Evolutionary conservation across 2,888 invertebrate genomes (phyloP), one percentile per base, ranked within the genome.

Genomic region (Athripsodes cinereus): DNA sequence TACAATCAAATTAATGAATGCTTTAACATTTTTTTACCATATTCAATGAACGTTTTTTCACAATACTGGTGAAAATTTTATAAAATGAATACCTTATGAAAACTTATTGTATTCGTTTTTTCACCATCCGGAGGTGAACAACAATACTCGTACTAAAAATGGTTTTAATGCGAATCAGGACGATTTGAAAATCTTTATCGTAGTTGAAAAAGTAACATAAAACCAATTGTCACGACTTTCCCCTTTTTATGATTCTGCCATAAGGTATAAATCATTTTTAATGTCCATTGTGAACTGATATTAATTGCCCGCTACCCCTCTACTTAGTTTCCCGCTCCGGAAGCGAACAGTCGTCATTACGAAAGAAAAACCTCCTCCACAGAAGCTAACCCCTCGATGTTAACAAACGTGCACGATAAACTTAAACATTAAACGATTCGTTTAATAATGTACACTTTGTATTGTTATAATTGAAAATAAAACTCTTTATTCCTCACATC

Each of bases 191-290:
- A 40, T 40, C 40, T 40, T 40, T 40, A 40, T 40, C 13, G 40
- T 13, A n/a, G 13, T 40, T 16, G 40, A 40, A 40, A 40, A 40
- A 40, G 40, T 40, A 40, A 51, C 47, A 57, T 51, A 57, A 51
- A 57, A 46, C 57, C 57, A 18, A 57, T 44, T 52, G 52, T 58
- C 55, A 55, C 47, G 55, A 55, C 40, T 52, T 52, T 55, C 52
- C 52, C 59, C 52, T 51, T 52, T 54, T 22, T 26, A 22, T 35
- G 53, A 22, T 34, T 20, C 40, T 40, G 26, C 57, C 50, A 40
- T 40, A 55, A 59, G 55, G 40, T 55, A 59, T 59, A 59, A 59
- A 59, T 59, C 59, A 59, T 59, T 59, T 59, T 59, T 55, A 55
- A 21, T 53, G 55, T 52, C 26, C 48, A 35, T 34, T 40, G 44